These are phyloP conservation scores for Nixonia krombeini DNA, from an alignment of 1,140 invertebrate genomes.

Conservation along the genomic window DNA sequence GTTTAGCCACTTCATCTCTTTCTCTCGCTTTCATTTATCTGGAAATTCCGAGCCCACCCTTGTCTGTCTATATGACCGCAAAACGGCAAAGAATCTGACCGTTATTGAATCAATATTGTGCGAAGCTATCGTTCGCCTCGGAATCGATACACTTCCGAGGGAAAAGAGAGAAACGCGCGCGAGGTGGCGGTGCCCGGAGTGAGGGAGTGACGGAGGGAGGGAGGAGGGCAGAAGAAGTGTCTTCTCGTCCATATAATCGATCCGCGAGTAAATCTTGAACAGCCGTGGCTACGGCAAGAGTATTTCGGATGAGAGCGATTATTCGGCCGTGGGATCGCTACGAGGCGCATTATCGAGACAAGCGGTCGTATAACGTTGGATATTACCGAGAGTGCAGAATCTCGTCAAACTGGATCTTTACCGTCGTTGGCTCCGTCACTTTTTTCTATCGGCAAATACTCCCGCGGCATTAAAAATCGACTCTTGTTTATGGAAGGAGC, in stretches of 20 bases:
- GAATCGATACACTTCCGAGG: conserved; percentile 46
- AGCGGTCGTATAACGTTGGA: conserved; percentile 22
- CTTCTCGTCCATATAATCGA: conserved; percentile 47
- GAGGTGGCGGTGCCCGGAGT: too few species aligned
- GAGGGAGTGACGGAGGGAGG: not conserved
- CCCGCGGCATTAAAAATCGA: too few species aligned
- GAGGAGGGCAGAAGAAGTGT: conserved; percentile 24
- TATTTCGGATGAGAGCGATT: conserved; percentile 35
- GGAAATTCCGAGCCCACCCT: conserved; percentile 12
- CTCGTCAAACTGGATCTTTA: conserved; percentile 16
- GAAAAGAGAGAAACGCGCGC: conserved; percentile 24
- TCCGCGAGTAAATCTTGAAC: conserved; percentile 54
- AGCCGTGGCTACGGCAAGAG: conserved; percentile 23
- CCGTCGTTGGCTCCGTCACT: conserved; percentile 13
- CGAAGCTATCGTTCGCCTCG: conserved; percentile 55
- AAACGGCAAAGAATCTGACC: conserved; percentile 57
- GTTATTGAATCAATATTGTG: conserved; percentile 68
- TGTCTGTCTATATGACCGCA: conserved; percentile 31
- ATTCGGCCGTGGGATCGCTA: conserved; percentile 14
- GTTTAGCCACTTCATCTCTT: conserved; percentile 18
- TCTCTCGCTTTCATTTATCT: conserved; percentile 32
- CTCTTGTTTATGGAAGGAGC: too few species aligned
- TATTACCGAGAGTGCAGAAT: conserved; percentile 22
- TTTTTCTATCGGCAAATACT: too few species aligned
- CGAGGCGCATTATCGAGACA: conserved; percentile 25